These are phyloP conservation scores for Eristalis arbustorum DNA, from an alignment of 2,888 invertebrate genomes.

Conservation along the genomic window DNA sequence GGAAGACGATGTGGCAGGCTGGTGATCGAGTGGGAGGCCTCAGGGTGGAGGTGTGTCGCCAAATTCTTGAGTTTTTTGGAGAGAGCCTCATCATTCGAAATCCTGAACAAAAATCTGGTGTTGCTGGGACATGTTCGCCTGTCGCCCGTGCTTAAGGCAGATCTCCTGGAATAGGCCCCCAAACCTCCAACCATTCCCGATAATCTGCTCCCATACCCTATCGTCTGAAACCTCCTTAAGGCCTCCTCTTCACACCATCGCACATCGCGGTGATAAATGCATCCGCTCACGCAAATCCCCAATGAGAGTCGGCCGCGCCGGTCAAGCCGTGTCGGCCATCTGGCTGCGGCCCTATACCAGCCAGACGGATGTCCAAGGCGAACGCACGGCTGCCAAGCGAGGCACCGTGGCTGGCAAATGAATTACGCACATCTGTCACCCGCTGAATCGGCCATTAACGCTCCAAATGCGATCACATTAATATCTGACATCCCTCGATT, in stretches of 20 bases:
- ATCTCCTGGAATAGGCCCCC: too few relatives aligned
- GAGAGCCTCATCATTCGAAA: too few relatives aligned
- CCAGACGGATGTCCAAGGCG: neutral
- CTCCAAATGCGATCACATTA: conserved; percentile 80
- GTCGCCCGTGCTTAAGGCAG: too few relatives aligned
- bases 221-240: neutral
- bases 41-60: too few relatives aligned
- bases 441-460: conserved; percentile 80
- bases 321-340: conserved; percentile 30
- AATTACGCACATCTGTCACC: conserved; percentile 80
- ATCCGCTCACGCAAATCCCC: conserved; percentile 66
- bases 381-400: too few relatives aligned
- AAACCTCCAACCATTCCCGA: too few relatives aligned
- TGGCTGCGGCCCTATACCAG: conserved; percentile 12
- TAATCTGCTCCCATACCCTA: conserved; percentile 26
- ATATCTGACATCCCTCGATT: conserved; percentile 80
- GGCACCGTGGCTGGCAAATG: conserved; percentile 72
- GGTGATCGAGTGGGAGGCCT: too few relatives aligned
- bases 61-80: too few relatives aligned
- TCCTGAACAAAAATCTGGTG: too few relatives aligned
- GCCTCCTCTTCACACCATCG: neutral
- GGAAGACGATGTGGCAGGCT: too few relatives aligned
- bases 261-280: conserved; percentile 54
- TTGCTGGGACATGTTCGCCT: too few relatives aligned
- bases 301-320: neutral